Evolutionary conservation across 2,888 invertebrate genomes (phyloP).

Genomic region (Yponomeuta evonymella): DNA sequence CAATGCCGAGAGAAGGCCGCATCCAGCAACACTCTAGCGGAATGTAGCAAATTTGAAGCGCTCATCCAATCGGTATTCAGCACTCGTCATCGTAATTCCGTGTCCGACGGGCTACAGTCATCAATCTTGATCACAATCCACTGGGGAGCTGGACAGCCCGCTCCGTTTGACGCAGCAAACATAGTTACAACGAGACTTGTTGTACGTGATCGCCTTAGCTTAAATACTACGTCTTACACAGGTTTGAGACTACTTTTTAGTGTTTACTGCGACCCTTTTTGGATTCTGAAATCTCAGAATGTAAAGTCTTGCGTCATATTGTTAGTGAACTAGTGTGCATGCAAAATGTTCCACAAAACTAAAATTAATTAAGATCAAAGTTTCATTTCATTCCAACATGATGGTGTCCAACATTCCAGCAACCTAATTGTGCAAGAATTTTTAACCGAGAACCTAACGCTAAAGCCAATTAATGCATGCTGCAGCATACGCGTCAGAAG

Average conservation of each 20-base stretch:
- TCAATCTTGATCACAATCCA: conserved; percentile 65
- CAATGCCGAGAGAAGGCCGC: background rate
- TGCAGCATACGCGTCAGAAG: conserved; percentile 6
- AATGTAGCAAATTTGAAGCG: background rate
- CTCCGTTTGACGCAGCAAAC: conserved; percentile 23
- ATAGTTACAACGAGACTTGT: background rate
- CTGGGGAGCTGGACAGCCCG: conserved; percentile 37
- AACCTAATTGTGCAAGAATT: background rate
- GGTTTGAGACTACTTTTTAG: conserved; percentile 6
- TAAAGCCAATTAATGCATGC: background rate
- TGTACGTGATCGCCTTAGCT: background rate
- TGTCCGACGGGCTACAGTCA: conserved; percentile 26
- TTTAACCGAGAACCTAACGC: background rate
- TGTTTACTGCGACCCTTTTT: background rate
- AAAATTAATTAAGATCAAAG: conserved; percentile 4
- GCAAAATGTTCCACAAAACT: background rate
- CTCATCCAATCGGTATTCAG: background rate
- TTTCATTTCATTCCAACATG: background rate
- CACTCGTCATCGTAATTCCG: conserved; percentile 10
- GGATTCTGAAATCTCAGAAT: too few species aligned
- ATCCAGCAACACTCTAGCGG: background rate
- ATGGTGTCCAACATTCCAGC: too few species aligned
- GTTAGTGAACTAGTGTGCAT: too few species aligned
- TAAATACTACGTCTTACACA: background rate
- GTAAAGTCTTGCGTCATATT: too few species aligned